These are phyloP conservation scores for Poecilia picta DNA, from an alignment of 2,797 vertebrate genomes.

Conservation along the genomic window DNA sequence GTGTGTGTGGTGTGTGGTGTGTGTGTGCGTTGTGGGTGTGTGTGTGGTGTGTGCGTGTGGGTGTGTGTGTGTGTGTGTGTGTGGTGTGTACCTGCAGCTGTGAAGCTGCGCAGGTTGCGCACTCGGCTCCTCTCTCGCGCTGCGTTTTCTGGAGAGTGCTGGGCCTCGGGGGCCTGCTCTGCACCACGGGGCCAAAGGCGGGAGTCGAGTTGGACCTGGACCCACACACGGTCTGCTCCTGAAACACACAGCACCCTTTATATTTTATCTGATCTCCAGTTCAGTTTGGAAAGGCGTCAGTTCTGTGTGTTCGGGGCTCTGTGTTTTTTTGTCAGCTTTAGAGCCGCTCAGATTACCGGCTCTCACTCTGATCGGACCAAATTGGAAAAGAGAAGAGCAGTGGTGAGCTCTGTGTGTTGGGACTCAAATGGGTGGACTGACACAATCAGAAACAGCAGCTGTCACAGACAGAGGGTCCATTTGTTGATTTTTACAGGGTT, in stretches of 20 bases:
- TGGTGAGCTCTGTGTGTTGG: not conserved
- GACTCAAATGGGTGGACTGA: not conserved
- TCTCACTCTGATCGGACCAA: not conserved
- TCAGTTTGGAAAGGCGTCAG: not conserved
- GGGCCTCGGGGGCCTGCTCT: slow-evolving; percentile 51
- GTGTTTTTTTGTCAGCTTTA: not conserved
- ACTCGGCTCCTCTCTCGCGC: slow-evolving; percentile 87
- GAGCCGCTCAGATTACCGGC: not conserved
- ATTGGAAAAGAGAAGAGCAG: not conserved
- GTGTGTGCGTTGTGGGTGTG: too few relatives aligned
- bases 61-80: not conserved
- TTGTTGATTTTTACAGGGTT: not conserved
- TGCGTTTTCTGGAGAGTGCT: slow-evolving; percentile 82
- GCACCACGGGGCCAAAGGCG: slow-evolving; percentile 23
- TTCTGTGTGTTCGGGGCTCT: too few relatives aligned
- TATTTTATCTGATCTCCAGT: not conserved
- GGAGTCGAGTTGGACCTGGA: slow-evolving; percentile 30
- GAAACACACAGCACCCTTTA: slow-evolving; percentile 15
- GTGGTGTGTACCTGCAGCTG: slow-evolving; percentile 79
- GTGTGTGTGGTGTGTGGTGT: too few relatives aligned
- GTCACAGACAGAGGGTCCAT: not conserved
- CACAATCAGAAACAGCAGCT: not conserved
- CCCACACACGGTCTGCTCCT: slow-evolving; percentile 43
- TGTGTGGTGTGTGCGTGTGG: too few relatives aligned
- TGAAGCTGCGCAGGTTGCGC: slow-evolving; percentile 86